Evolutionary conservation across 2,888 invertebrate species (phyloP), one percentile per base, ranked within the genome.

Genomic region (Leptinotarsa tumamoca): DNA sequence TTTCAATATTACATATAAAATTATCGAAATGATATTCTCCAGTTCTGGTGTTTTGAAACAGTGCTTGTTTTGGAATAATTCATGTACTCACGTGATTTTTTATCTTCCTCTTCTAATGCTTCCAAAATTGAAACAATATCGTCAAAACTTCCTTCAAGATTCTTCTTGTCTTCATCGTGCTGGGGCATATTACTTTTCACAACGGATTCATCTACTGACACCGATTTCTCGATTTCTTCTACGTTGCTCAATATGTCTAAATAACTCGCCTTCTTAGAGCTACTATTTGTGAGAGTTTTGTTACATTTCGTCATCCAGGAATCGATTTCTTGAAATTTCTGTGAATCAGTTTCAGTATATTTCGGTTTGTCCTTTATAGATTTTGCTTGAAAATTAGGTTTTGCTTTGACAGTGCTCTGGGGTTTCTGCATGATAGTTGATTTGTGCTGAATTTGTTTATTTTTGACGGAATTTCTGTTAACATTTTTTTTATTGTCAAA

Each of bases 121-220:
- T 89, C 87, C 14, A 90, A 82, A 78, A 90, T 89, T 4, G 87
- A 87, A 14, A 88, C 87, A 63, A 90, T 88, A 80, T 90, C 90
- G 74, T 90, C 89, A 77, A 87, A 88, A 75, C 89, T 88, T 21
- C 79, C 82, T 67, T 75, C 78, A 27, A 73, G 61, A 68, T 79
- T 81, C 5, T 80, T 79, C 70, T 79, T 82, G n/a, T 79, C 78
- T 27, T 75, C 56, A 27, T 79, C 84, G 49, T 83, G 82, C 73
- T 83, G 83, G 4, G 84, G 81, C 56, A 83, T 49, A 74, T 84
- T 80, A 23, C 81, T 66, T 23, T 72, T 74, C 23, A 68, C 54
- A 49, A 76, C 77, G 4, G 68, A 21, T 17, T 69, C 78, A 43
- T 27, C 71, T 61, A 54, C 67, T 21, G 79, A 78, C n/a, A 78